Base-by-base conservation (phyloP, 2,888 invertebrate species). In the Stenchaetothrips biformis region DNA sequence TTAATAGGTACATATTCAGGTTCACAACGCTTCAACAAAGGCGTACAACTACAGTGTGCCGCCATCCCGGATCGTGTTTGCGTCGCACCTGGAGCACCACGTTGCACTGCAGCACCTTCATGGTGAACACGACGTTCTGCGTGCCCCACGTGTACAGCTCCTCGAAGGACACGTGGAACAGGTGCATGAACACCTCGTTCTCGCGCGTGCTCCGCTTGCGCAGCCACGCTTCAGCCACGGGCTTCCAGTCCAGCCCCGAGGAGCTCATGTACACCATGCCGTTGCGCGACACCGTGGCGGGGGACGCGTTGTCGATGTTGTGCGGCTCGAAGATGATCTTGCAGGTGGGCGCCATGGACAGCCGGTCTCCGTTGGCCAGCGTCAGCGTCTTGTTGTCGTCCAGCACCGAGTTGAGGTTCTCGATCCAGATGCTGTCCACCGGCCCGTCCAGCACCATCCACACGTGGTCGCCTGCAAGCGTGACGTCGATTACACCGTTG, bases 351-450 rank as follows among this genome's bases (percentile, higher is more conserved):
- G 97, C 93, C 98, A 98, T 98, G 0, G 95, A 92, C 80, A 98
- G 89, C 53, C 98, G 92, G 88, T 98, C 98, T 8, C 98, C 96
- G 85, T 98, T 98, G 7, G 98, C 98, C 83, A 98, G 87, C 0
- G 98, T 98, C 83, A 98, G 88, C 0, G 97, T 97, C 88, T 96
- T 96, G 86, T 98, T 98, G 85, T 98, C 98, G 87, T 98, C 98
- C 79, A 98, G 88, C 0, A 98, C 98, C 0, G 98, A 98, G 87
- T 98, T 98, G 83, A 98, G 90, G 88, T 98, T 98, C 87, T 98
- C 98, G 84, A 98, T 98, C 98, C 98, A 98, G 83, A 98, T 97
- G 84, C 97, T 96, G 86, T 98, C 98, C 0, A 98, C 98, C 0
- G 98, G 98, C 0, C 98, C 98, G 85, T 98, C 98, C 74, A 98